Base-by-base conservation (phyloP, 2,113 vertebrate genomes). In the Colinus virginianus region DNA sequence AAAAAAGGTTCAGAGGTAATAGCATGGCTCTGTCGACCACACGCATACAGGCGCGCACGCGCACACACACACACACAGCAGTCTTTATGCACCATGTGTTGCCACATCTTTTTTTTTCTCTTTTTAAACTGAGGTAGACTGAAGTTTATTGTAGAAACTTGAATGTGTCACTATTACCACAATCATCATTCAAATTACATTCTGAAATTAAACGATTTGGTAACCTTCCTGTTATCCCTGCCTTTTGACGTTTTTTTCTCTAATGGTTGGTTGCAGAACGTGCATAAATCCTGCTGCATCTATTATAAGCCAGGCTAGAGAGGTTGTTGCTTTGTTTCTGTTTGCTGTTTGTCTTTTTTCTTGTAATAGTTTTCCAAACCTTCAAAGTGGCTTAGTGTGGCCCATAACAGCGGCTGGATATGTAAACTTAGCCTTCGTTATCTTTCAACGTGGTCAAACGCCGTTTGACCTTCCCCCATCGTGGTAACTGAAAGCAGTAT, bases 71-170 rank as follows among this genome's bases (percentile, higher is more conserved):
- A 97, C 97, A 90, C 87, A 97, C 97, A 97, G 97, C 97, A 98
- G 97, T 98, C 97, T 97, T 97, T 97, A 98, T 98, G 97, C 97
- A 97, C 97, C 87, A 96, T 94, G 96, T 98, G 97, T 97, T 97
- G 97, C 98, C 98, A 96, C 97, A 97, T 95, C 97, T 96, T 98
- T 91, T 95, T 98, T 96, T 95, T 98, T 97, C 97, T 96, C 94
- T 98, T 97, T 98, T 98, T 98, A 97, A 98, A 98, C 98, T 98
- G 98, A 99, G 98, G 98, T 98, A 99, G 98, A 98, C 98, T 96
- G 98, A 97, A 98, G 92, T 98, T 98, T 98, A 98, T 97, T 98
- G 98, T 98, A 98, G 98, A 98, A 98, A 98, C 97, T 98, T 98
- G 97, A 98, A 98, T 98, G 98, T 98, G 98, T 98, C 97, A 95